A percentile compares a stretch with the other conserved stretches of the same genome.
These are phyloP conservation scores for Drosophila percnosoma DNA, from an alignment of 2,888 invertebrate genomes.

Conservation along the genomic window DNA sequence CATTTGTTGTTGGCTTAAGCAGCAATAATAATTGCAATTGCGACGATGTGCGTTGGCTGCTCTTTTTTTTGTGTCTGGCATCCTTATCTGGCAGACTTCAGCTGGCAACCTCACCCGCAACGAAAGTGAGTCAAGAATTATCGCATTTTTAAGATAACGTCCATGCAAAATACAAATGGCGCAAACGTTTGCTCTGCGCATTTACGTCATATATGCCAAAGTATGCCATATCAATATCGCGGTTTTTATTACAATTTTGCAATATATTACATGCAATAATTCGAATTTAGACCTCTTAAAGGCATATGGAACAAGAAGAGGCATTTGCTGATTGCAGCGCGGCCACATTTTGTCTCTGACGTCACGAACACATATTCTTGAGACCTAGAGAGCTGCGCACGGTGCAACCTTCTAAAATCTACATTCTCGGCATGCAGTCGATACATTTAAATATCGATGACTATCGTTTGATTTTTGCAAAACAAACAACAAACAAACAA, in stretches of 20 bases:
- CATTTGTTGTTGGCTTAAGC: slow-evolving; percentile 45
- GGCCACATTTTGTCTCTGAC: neutral
- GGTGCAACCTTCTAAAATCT: slow-evolving; percentile 23
- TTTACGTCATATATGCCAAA: slow-evolving; percentile 35
- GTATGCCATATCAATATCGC: too few species aligned
- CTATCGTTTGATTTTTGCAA: neutral
- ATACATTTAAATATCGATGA: slow-evolving; percentile 3
- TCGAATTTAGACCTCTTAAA: neutral
- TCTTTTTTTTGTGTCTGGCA: slow-evolving; percentile 53
- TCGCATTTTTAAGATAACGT: slow-evolving; percentile 44
- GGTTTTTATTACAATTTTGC: neutral
- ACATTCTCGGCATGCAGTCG: neutral
- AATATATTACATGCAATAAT: neutral
- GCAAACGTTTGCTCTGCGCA: slow-evolving; percentile 29
- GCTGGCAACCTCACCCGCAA: slow-evolving; percentile 58
- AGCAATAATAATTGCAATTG: slow-evolving; percentile 46
- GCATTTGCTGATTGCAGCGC: neutral
- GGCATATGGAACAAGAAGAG: neutral
- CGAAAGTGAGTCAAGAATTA: slow-evolving; percentile 41
- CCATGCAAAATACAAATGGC: slow-evolving; percentile 1
- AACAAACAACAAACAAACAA: neutral
- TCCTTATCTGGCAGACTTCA: slow-evolving; percentile 47
- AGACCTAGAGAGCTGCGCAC: slow-evolving; percentile 9
- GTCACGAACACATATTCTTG: slow-evolving; percentile 1
- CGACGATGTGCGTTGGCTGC: slow-evolving; percentile 49